These are phyloP conservation scores for Drosophila funebris DNA, from an alignment of 1,140 invertebrate species.

Conservation along the genomic window DNA sequence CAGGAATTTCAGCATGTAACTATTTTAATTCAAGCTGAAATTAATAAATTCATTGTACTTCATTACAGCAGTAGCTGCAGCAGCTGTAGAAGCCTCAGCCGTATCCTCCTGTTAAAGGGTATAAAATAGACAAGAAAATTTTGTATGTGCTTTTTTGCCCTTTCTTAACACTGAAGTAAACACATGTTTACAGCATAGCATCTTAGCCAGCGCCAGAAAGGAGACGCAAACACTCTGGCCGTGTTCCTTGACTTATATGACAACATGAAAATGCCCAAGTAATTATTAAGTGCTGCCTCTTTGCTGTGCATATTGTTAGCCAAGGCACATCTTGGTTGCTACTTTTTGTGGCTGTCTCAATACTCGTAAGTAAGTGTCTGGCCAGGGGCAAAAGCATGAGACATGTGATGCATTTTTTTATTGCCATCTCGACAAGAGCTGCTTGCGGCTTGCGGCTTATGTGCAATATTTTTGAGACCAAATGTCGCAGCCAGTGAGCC, in stretches of 20 bases:
- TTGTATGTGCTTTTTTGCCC: slow-evolving; percentile 28
- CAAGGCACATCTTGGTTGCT: slow-evolving; percentile 38
- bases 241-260: slow-evolving; percentile 36
- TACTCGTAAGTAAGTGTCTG: slow-evolving; percentile 15
- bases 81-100: not conserved
- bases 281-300: slow-evolving; percentile 78
- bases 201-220: slow-evolving; percentile 7
- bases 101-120: not conserved
- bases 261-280: slow-evolving; percentile 75
- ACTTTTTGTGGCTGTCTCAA: slow-evolving; percentile 28
- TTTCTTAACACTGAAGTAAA: slow-evolving; percentile 70
- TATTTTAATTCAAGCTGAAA: slow-evolving; percentile 43
- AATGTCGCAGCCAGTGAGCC: slow-evolving; percentile 62
- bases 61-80: slow-evolving; percentile 29
- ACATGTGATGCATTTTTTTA: slow-evolving; percentile 56
- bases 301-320: slow-evolving; percentile 53
- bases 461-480: slow-evolving; percentile 76
- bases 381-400: not conserved
- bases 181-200: slow-evolving; percentile 62
- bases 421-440: slow-evolving; percentile 16
- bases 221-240: slow-evolving; percentile 20
- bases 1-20: slow-evolving; percentile 1
- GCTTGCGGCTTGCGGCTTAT: slow-evolving; percentile 49
- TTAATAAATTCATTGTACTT: slow-evolving; percentile 53
- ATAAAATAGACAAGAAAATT: slow-evolving; percentile 66